Evolutionary conservation across 2,113 vertebrate genomes (phyloP), one percentile per base, ranked within the genome.

Genomic region (Triplophysa dalaica): DNA sequence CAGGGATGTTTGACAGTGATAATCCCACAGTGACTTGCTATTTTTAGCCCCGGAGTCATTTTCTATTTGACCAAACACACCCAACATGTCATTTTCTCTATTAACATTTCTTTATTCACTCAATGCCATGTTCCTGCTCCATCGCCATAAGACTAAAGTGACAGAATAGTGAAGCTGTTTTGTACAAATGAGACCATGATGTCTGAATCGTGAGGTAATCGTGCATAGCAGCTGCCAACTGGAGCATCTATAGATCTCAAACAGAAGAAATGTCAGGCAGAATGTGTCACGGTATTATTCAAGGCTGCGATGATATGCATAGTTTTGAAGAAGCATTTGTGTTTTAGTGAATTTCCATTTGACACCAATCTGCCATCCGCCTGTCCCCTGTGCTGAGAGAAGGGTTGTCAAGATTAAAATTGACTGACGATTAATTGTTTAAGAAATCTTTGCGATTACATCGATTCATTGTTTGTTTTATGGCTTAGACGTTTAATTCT

Each of bases 41-140:
- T 74, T 22, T 74, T 74, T 61, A 74, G 70, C 54, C 17, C 0
- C 14, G 17, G 54, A 45, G 56, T 61, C 54, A 74, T 61, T 74
- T 41, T 43, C 26, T 58, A 43, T 61, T 43, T 74, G 17, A 1
- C 24, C 61, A 43, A 61, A 74, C 33, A 6, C 54, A 8, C 56
- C 70, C 56, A 72, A 0, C 29, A 21, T 56, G 54, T 73, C n/a
- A 43, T 61, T 43, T 43, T 74, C 38, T 74, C 54, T 2, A 8
- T 74, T 21, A 22, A 4, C 4, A 8, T 24, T 38, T 33, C 29
- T 22, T 61, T 74, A 61, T 33, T 74, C 33, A 16, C 52, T 24
- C 19, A 21, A n/a, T 60, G 70, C 29, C 16, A 3, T 22, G 33
- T 43, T 12, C 8, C 0, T 43, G 21, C 17, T 45, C n/a, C 22